Percentiles rank a stretch among this genome's conserved stretches.
phyloP scores from a whole-genome alignment of 2,888 invertebrate genomes.

The Eulithis testata region DNA sequence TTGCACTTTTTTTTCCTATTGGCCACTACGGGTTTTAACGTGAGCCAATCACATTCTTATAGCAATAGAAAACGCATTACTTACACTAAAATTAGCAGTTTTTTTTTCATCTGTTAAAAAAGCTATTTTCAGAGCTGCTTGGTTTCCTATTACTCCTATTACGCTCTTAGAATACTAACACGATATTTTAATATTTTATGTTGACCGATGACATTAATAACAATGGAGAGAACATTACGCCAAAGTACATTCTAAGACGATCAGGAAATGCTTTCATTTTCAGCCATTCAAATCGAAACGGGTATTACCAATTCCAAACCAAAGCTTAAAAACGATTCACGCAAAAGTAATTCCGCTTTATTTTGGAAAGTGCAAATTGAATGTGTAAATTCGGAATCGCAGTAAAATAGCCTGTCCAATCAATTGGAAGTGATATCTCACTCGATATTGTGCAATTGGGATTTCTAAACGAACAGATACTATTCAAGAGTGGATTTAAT shows the following conservation, averaged over 20 bases:
- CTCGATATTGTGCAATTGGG: conserved; percentile 7
- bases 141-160: no score
- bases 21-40: background rate
- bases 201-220: no score
- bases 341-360: conserved; percentile 19
- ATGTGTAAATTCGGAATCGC: conserved; percentile 26
- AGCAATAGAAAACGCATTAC: no score
- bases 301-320: conserved; percentile 11
- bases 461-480: background rate
- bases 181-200: no score
- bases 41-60: background rate
- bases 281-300: background rate
- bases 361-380: conserved; percentile 36
- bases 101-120: no score
- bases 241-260: no score
- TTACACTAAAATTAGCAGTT: no score
- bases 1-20: background rate
- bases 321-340: conserved; percentile 2
- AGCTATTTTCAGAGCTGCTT: no score
- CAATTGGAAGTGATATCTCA: conserved; percentile 7
- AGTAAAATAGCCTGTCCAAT: conserved; percentile 13
- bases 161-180: no score
- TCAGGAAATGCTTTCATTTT: background rate
- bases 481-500: no score
- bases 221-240: no score